phyloP scores from a whole-genome alignment of 2,113 vertebrate species.

The Nesospiza acunhae region DNA sequence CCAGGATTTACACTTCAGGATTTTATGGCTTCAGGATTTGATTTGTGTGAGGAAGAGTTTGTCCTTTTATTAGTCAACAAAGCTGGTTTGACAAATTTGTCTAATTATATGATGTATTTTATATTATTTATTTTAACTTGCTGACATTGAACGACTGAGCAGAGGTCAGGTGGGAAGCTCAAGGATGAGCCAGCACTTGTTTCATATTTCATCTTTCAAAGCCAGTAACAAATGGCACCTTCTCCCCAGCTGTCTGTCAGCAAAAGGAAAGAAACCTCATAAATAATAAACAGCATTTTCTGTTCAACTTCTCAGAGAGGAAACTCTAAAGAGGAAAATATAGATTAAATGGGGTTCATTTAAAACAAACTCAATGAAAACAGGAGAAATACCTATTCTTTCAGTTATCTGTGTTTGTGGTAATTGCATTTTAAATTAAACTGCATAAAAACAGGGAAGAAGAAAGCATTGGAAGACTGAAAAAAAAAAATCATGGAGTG shows the following conservation, averaged over 20 bases:
- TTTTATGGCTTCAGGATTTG: conserved; percentile 21
- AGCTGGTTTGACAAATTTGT: neutral
- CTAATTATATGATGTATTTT: conserved; percentile 1
- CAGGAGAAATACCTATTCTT: neutral
- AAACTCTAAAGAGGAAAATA: neutral
- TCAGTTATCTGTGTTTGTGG: neutral
- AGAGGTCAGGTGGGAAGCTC: conserved; percentile 27
- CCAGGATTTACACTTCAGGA: neutral
- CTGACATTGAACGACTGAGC: neutral
- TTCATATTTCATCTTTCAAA: conserved; percentile 56
- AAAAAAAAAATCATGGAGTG: neutral
- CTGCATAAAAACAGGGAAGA: neutral
- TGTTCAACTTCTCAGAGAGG: neutral
- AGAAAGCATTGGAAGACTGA: neutral
- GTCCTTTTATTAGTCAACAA: conserved; percentile 17
- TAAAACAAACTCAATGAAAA: neutral
- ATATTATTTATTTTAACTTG: conserved; percentile 22
- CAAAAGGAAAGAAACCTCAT: neutral
- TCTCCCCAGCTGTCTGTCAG: neutral
- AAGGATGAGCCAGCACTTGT: conserved; percentile 44
- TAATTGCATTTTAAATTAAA: neutral
- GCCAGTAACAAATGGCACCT: neutral
- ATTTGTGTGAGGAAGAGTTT: conserved; percentile 40
- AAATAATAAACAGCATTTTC: neutral
- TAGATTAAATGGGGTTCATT: neutral